Base-by-base conservation (phyloP, 1,140 invertebrate species). In the Anagrus nilaparvatae region DNA sequence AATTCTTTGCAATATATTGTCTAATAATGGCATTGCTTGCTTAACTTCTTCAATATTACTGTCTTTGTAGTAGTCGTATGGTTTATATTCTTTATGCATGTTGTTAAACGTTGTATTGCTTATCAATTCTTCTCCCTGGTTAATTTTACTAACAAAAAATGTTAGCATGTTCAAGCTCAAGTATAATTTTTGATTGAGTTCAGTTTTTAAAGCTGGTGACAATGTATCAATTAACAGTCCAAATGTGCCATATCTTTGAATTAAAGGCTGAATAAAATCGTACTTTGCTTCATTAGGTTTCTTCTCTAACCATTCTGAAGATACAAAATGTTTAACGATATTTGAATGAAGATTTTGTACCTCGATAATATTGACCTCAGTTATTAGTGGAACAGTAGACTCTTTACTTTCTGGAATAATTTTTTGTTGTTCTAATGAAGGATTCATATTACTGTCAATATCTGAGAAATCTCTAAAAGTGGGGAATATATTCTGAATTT, bases 61-160 rank as follows among this genome's bases (percentile, higher is more conserved):
- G 49, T 93, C 87, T 49, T 77, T 78, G 59, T 99, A 98, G 55
- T 96, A 89, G 64, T 97, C 82, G 47, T 76, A 71, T 0, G 34
- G 44, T 66, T 71, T 51, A 9, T 17, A 20, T 52, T 52, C 33
- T 12, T 43, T 38, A n/a, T 25, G 7, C 8, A 25, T 34, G 1
- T 9, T 8, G 4, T 14, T 37, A 1, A 46, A 3, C n/a, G 39
- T 25, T 12, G 18, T n/a, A 0, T 31, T 17, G 2, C 23, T 19
- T 5, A 12, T 43, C 2, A 49, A 21, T 2, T 12, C 44, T 31
- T 49, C 32, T 24, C 53, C 50, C n/a, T 48, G 28, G 38, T 35
- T 46, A 4, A 42, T 16, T 14, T 32, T 9, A 0, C 47, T 40
- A 3, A 54, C 48, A 6, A 56, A 31, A 14, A 54, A 43, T 0